Base-by-base conservation (phyloP, 2,888 invertebrate genomes). In the Limenitis camilla region DNA sequence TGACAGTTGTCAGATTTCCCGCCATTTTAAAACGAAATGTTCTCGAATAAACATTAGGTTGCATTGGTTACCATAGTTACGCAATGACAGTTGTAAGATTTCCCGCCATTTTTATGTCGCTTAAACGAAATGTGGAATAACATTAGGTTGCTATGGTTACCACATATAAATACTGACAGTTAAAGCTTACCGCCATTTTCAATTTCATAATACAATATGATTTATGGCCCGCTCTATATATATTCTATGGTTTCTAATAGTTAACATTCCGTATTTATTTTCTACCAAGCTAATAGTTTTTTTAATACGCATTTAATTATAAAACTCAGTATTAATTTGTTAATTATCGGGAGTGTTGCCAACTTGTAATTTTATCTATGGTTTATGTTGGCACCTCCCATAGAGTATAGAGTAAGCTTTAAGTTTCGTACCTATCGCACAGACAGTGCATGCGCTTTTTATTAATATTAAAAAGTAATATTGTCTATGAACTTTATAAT, bases 371-470 rank as follows among this genome's bases (percentile, higher is more conserved):
- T 46, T 38, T 35, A 28, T 49, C 5, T 40, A 41, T 19, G 32
- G 28, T 39, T 19, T 19, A 19, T 19, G 19, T 19, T 19, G 19
- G 19, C 19, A 19, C 19, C 3, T 3, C 19, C 19, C 19, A 28
- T 38, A 42, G 19, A 27, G 31, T 40, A 32, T 52, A 48, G 52
- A 49, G 38, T 49, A 67, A 72, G 74, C 71, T 72, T 70, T 77
- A 78, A 72, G 65, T 67, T 74, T 63, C 43, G 61, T 65, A 64
- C 55, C 52, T 66, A 68, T 75, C 67, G 78, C 77, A 59, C 52
- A 61, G 45, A 62, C 58, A 68, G 67, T 62, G 77, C 76, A 74
- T 76, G 76, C 79, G 83, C 84, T 83, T 84, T 74, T 74, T 57
- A 73, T 68, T 64, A 68, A 65, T 63, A 65, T 56, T 62, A 61